phyloP scores from a whole-genome alignment of 2,113 vertebrate genomes.

The Speoplatyrhinus poulsoni region DNA sequence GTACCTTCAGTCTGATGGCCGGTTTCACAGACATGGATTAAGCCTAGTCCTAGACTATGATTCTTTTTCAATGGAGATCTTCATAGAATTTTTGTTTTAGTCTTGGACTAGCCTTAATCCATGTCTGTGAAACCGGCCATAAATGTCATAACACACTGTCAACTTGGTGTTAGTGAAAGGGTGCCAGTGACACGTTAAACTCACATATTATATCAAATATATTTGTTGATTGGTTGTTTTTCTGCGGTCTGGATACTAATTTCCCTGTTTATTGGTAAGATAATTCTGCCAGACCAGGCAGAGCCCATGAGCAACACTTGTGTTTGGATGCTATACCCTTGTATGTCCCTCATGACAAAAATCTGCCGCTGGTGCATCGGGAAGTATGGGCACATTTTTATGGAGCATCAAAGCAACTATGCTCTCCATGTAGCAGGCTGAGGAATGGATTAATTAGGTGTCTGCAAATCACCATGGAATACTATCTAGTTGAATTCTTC shows the following conservation, averaged over 20 bases:
- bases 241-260: neutral
- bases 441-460: slow-evolving; percentile 59
- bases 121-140: no score
- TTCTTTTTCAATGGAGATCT: no score
- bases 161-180: no score
- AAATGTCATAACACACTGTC: no score
- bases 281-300: slow-evolving; percentile 10
- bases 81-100: no score
- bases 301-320: slow-evolving; percentile 38
- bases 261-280: slow-evolving; percentile 28
- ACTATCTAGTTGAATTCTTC: slow-evolving; percentile 27
- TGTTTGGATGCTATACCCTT: slow-evolving; percentile 27
- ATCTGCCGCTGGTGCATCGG: slow-evolving; percentile 23
- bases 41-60: no score
- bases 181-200: no score
- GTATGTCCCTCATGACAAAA: slow-evolving; percentile 34
- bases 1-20: no score
- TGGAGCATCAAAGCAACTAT: slow-evolving; percentile 52
- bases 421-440: slow-evolving; percentile 21
- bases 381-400: slow-evolving; percentile 40
- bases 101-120: no score
- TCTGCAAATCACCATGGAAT: slow-evolving; percentile 35
- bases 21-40: no score
- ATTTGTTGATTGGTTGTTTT: no score
- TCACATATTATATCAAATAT: no score